These are phyloP conservation scores for Drosophila paranaensis DNA, from an alignment of 2,888 invertebrate genomes.

Conservation along the genomic window DNA sequence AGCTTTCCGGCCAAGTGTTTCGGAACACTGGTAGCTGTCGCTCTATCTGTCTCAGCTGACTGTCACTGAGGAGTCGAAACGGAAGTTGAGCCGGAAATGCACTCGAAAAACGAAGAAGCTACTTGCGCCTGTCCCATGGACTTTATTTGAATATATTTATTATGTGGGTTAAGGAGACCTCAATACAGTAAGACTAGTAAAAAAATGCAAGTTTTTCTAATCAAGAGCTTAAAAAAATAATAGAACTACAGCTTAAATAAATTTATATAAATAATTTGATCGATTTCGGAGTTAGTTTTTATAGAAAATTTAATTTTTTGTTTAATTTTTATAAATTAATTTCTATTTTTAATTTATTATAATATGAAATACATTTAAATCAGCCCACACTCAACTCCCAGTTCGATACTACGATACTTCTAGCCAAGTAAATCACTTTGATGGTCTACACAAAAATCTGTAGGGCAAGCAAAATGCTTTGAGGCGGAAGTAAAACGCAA, in stretches of 20 bases:
- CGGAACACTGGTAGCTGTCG: slow-evolving; percentile 51
- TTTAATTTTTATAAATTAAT: too few relatives aligned
- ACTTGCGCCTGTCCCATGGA: slow-evolving; percentile 4
- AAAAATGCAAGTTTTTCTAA: too few relatives aligned
- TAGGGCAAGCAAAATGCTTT: neutral
- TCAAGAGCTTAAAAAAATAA: too few relatives aligned
- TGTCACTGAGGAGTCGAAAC: slow-evolving; percentile 36
- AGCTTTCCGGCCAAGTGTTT: slow-evolving; percentile 43
- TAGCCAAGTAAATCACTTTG: neutral
- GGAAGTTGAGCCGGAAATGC: slow-evolving; percentile 53
- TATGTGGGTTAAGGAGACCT: neutral
- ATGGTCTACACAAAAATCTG: neutral
- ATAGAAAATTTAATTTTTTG: too few relatives aligned
- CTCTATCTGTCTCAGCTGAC: slow-evolving; percentile 43
- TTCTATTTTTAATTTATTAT: too few relatives aligned
- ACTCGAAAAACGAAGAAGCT: slow-evolving; percentile 9
- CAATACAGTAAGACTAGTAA: too few relatives aligned
- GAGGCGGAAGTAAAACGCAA: slow-evolving; percentile 53
- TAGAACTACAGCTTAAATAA: too few relatives aligned
- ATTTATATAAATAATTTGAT: too few relatives aligned
- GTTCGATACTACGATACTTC: neutral
- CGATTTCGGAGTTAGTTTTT: too few relatives aligned
- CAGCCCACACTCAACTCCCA: too few relatives aligned
- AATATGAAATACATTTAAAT: too few relatives aligned
- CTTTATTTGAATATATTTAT: neutral